Evolutionary conservation across 2,113 vertebrate species (phyloP).

Genomic region (Oryzias woworae): DNA sequence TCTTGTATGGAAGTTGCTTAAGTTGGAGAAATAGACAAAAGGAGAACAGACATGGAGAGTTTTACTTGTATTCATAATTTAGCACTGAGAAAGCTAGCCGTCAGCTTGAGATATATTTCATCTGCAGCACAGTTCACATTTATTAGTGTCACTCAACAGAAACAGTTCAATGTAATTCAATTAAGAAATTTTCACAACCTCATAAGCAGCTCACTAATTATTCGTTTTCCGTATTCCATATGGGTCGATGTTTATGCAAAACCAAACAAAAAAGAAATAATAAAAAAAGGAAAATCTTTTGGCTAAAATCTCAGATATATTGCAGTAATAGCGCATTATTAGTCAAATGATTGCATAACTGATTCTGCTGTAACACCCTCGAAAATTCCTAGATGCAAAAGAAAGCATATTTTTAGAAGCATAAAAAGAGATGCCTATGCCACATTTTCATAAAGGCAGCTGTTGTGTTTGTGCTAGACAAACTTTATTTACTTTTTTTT

Average conservation of each 20-base stretch:
- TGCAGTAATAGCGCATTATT: no score
- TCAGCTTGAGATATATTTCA: constrained; percentile 8
- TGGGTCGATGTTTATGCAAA: not conserved
- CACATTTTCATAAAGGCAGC: no score
- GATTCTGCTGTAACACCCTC: no score
- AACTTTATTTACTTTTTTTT: no score
- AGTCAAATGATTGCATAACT: no score
- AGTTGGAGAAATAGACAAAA: constrained; percentile 70
- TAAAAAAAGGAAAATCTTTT: not conserved
- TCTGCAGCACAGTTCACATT: constrained; percentile 17
- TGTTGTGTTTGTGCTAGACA: no score
- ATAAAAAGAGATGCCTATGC: no score
- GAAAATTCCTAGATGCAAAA: no score
- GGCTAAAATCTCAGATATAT: no score
- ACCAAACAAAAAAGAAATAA: no score
- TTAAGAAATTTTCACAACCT: constrained; percentile 49
- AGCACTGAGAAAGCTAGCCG: constrained; percentile 29
- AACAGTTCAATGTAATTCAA: constrained; percentile 28
- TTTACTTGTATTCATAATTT: constrained; percentile 54
- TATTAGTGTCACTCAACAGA: constrained; percentile 27
- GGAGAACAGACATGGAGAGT: constrained; percentile 60
- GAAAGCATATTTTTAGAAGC: no score
- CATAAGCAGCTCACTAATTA: constrained; percentile 38
- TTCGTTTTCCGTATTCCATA: constrained; percentile 51
- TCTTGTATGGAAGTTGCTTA: constrained; percentile 80